Conservation (phyloP, 1,140 invertebrate genomes). For the Ephestia elutella region DNA sequence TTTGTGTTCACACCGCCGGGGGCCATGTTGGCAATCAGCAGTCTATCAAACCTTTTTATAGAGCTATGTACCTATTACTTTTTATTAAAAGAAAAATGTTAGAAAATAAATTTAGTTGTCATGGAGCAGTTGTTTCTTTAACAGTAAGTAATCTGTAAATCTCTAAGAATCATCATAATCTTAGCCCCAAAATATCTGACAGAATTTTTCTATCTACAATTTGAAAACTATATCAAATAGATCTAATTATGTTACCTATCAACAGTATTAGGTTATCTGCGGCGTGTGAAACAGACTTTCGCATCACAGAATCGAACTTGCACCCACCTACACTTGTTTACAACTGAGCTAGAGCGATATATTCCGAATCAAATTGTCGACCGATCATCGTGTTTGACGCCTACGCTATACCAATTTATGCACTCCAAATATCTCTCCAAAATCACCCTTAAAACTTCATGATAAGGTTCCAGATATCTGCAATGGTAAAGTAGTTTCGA, state of each 20-base stretch:
- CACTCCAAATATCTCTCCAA: conserved; percentile 9
- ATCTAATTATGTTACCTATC: neutral
- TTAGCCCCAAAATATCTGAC: too few relatives aligned
- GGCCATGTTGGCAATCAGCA: too few relatives aligned
- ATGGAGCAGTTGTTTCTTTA: too few relatives aligned
- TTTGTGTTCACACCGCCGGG: too few relatives aligned
- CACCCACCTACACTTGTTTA: conserved; percentile 61
- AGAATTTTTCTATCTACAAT: too few relatives aligned
- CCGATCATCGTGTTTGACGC: conserved; percentile 57
- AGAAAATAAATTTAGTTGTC: too few relatives aligned
- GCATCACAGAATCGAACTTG: conserved; percentile 41
- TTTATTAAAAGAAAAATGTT: too few relatives aligned
- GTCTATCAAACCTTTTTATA: too few relatives aligned
- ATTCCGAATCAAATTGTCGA: conserved; percentile 64
- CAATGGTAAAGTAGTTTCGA: conserved; percentile 13
- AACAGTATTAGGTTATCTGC: neutral
- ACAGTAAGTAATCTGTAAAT: too few relatives aligned
- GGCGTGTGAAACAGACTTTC: conserved; percentile 8
- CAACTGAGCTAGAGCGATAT: conserved; percentile 50
- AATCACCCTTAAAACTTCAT: conserved; percentile 22
- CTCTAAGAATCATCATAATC: too few relatives aligned
- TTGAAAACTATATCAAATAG: too few relatives aligned
- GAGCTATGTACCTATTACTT: too few relatives aligned
- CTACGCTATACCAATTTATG: conserved; percentile 38
- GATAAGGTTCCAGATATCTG: conserved; percentile 15